Conservation (phyloP, 2,113 vertebrate species). For the Emydocephalus ijimae region DNA sequence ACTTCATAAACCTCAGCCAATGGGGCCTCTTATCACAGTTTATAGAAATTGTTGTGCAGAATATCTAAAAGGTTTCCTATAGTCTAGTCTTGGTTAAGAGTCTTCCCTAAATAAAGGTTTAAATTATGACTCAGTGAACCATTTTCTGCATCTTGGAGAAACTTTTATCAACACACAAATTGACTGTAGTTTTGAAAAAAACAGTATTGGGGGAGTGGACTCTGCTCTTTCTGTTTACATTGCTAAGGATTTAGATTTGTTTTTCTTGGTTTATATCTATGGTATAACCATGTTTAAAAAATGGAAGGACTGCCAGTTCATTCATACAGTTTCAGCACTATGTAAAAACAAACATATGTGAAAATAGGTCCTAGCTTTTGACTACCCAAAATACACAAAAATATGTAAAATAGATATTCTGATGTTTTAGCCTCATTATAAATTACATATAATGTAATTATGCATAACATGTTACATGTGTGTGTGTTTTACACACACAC, state of each 20-base stretch:
- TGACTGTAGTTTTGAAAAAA: conserved; percentile 1
- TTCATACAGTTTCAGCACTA: conserved; percentile 15
- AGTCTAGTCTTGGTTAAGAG: not conserved
- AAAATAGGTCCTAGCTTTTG: not conserved
- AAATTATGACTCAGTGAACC: not conserved
- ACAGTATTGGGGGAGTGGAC: conserved; percentile 14
- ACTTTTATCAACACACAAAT: not conserved
- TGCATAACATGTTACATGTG: too few relatives aligned
- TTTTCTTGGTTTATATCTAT: conserved; percentile 53
- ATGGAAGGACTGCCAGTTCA: not conserved
- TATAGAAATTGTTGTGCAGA: not conserved
- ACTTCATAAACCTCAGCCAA: not conserved
- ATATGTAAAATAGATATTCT: conserved; percentile 17
- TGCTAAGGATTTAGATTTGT: conserved; percentile 34
- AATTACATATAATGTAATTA: not conserved
- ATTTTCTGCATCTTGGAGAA: fast-evolving
- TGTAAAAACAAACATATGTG: not conserved
- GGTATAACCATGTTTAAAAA: conserved; percentile 39
- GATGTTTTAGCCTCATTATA: not conserved
- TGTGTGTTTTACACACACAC: too few relatives aligned
- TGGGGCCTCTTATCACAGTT: not conserved
- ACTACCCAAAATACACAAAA: conserved; percentile 20
- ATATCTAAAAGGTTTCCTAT: not conserved
- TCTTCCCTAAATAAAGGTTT: not conserved
- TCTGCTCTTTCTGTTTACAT: conserved; percentile 27